Evolutionary conservation across 2,888 invertebrate genomes (phyloP), one percentile per base, ranked within the genome.

Genomic region (Trachelus stipa): DNA sequence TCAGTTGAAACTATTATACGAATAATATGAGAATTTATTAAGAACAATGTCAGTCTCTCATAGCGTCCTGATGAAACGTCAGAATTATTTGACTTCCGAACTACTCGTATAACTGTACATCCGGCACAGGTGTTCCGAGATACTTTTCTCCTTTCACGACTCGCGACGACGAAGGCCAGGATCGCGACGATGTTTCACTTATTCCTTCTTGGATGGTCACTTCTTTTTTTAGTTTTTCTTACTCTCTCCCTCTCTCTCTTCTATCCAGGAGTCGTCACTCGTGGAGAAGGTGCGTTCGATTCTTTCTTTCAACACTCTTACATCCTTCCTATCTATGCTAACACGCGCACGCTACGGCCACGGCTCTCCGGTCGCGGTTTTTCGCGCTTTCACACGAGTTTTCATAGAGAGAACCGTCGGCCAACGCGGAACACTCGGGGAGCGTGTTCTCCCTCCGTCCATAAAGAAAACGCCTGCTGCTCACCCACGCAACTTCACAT

Each of bases 401-500:
- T 77, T 77, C 77, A 77, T 75, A 77, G 69, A 75, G 69, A 68
- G 74, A 75, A 34, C 12, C 40, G 34, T 33, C 34, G 68, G 34
- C 35, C 68, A 31, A 69, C 37, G 40, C 68, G 33, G 37, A 35
- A 76, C 73, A 73, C 76, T 78, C 75, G 73, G 69, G 31, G 6
- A 71, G 33, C 71, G 33, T 77, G 80, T 76, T 81, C 77, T 83
- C 79, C 77, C 81, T 80, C 79, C 80, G 76, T 80, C 81, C 81
- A 76, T 81, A 80, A 82, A 80, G 83, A 80, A 84, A 78, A 83
- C 82, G 84, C 83, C 84, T 83, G 82, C 73, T 71, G 73, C 79
- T 82, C 83, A 81, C 80, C 82, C 84, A 84, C 84, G 84, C 81
- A 81, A 76, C 84, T 81, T 81, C 81, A 74, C 76, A 74, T 74